Evolutionary conservation across 64 coral and sea anemone species (phyloP), one percentile per base, ranked within the genome.

Genomic region (Dendronephthya gigantea): DNA sequence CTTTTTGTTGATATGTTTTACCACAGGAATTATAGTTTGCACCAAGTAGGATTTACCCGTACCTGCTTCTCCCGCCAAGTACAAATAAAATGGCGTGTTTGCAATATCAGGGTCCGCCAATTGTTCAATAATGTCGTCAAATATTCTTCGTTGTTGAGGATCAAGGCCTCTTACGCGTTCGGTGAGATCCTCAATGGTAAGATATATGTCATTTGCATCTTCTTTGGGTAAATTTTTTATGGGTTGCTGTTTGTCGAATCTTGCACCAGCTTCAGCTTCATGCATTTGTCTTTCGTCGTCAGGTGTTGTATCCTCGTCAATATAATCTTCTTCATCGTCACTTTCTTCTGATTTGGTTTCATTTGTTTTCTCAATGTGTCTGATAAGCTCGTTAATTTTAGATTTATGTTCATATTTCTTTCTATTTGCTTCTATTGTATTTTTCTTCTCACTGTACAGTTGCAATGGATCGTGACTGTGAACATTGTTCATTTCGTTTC

Each of bases 1-100:
- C 36, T 39, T 79, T 39, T 79, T 79, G 30, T 79, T 35, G 14
- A 79, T 79, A 34, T 79, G 72, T 79, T 79, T 79, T 79, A 79
- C 72, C 37, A 33, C 72, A 33, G 72, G 9, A 33, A 79, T 79
- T 2, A 79, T 34, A 79, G 72, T 79, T 79, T 79, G 29, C 1
- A 79, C 72, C 36, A 79, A 2, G 72, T 79, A 79, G 16, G 72
- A 79, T 35, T 79, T 79, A 36, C 72, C 72, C 37, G 72, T 79
- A 6, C 72, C 72, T 79, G 31, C 72, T 79, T 79, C 72, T 36
- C 72, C 4, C 15, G 72, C 25, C 36, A 79, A 79, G 29, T 79
- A 79, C 72, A 79, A 79, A 79, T 33, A 39, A 29, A 79, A 79
- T 0, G 72, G 72, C 2, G 9, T 79, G 4, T 39, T 79, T 34